A percentile compares a stretch with the other conserved stretches of the same genome.
These are phyloP conservation scores for Choristoneura fumiferana DNA, from an alignment of 1,140 invertebrate species.

Conservation along the genomic window DNA sequence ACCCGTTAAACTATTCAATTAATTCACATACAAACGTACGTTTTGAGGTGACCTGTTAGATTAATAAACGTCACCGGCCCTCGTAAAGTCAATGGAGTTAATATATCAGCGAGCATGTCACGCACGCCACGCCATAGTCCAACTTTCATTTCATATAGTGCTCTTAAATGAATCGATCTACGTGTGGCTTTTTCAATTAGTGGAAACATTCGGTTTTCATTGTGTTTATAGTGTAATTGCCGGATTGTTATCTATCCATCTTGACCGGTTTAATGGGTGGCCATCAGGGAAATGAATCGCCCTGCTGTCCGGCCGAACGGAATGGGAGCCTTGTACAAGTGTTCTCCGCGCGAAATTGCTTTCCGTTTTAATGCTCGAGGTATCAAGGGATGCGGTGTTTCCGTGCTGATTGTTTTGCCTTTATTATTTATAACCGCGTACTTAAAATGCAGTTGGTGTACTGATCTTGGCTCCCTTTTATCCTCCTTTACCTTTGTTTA, in stretches of 20 bases:
- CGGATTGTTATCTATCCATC: conserved; percentile 73
- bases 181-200: conserved; percentile 71
- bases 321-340: conserved; percentile 46
- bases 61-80: conserved; percentile 62
- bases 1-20: conserved; percentile 32
- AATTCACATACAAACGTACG: conserved; percentile 36
- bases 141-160: conserved; percentile 73
- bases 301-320: conserved; percentile 41
- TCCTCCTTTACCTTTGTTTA: not conserved
- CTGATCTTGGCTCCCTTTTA: conserved; percentile 4
- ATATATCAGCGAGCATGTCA: conserved; percentile 61
- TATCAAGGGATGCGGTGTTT: conserved; percentile 38
- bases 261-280: conserved; percentile 67
- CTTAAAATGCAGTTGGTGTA: conserved; percentile 13
- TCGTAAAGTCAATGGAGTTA: conserved; percentile 69
- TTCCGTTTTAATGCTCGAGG: conserved; percentile 46
- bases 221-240: conserved; percentile 74
- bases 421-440: conserved; percentile 29
- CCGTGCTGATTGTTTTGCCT: conserved; percentile 32
- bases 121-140: conserved; percentile 46
- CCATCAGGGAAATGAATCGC: conserved; percentile 72
- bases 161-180: conserved; percentile 61
- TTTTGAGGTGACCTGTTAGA: conserved; percentile 44
- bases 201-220: conserved; percentile 74
- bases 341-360: conserved; percentile 50